Evolutionary conservation across 2,797 vertebrate genomes (phyloP).

Genomic region (Kryptolebias ocellatus): DNA sequence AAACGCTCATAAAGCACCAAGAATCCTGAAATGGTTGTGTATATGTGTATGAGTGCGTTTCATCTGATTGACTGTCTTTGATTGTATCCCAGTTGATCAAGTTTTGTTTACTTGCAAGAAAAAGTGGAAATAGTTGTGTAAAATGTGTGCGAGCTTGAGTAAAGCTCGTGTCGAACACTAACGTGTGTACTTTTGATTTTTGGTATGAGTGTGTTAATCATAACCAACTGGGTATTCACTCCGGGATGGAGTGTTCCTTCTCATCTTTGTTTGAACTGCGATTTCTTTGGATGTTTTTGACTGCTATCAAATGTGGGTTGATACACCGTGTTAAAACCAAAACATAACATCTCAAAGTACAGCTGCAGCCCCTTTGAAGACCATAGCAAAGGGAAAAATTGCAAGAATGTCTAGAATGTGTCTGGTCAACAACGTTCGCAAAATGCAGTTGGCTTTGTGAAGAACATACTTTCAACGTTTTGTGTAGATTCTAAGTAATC

Average conservation of each 20-base stretch:
- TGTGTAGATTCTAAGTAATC: conserved; percentile 44
- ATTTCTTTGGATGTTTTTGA: conserved; percentile 1
- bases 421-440: conserved; percentile 45
- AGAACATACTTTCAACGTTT: conserved; percentile 31
- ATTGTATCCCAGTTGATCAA: background rate
- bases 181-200: background rate
- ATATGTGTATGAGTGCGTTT: background rate
- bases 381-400: conserved; percentile 36
- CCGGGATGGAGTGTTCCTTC: conserved; percentile 14
- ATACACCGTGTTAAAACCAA: conserved; percentile 14
- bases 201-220: conserved; percentile 3
- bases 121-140: background rate
- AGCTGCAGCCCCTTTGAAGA: conserved; percentile 9
- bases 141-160: background rate
- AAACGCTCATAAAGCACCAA: conserved; percentile 36
- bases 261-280: conserved; percentile 21
- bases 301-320: conserved; percentile 2
- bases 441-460: conserved; percentile 45
- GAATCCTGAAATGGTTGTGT: conserved; percentile 17
- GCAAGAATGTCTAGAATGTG: conserved; percentile 60
- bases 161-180: background rate
- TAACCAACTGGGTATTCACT: background rate
- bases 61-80: conserved; percentile 10
- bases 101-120: background rate
- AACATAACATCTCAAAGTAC: conserved; percentile 13